Evolutionary conservation across 2,888 invertebrate species (phyloP).

Genomic region (Trichacis sp.): DNA sequence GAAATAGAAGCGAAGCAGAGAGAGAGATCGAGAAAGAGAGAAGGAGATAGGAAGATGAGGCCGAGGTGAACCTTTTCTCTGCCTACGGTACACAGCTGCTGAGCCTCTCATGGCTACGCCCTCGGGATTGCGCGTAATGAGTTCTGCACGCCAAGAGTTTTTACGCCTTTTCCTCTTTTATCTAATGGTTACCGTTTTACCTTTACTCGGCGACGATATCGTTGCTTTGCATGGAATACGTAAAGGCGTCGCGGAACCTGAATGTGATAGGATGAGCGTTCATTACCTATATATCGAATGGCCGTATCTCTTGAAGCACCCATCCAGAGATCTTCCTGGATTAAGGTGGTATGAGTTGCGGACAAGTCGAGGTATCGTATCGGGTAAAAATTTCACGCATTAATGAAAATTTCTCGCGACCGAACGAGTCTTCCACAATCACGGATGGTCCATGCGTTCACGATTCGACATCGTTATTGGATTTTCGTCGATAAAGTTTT

Average conservation of each 20-base stretch:
- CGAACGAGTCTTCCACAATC: too few relatives aligned
- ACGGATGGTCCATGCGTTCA: too few relatives aligned
- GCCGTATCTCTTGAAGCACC: constrained; percentile 12
- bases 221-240: constrained; percentile 46
- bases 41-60: constrained; percentile 55
- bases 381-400: too few relatives aligned
- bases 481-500: too few relatives aligned
- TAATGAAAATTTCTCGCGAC: too few relatives aligned
- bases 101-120: constrained; percentile 50
- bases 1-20: constrained; percentile 18
- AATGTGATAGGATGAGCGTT: constrained; percentile 14
- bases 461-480: too few relatives aligned
- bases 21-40: constrained; percentile 16
- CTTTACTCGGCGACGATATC: constrained; percentile 23
- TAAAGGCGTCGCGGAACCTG: constrained; percentile 23
- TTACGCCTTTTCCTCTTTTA: constrained; percentile 43
- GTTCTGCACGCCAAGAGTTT: constrained; percentile 55
- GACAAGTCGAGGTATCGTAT: too few relatives aligned
- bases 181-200: constrained; percentile 19
- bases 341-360: neutral
- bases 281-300: constrained; percentile 30
- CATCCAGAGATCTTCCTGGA: constrained; percentile 17
- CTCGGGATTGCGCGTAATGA: constrained; percentile 59
- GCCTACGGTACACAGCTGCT: constrained; percentile 41
- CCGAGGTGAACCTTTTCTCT: constrained; percentile 41